Evolutionary conservation across 2,888 invertebrate genomes (phyloP), one percentile per base, ranked within the genome.

Genomic region (Notocelia uddmanniana): DNA sequence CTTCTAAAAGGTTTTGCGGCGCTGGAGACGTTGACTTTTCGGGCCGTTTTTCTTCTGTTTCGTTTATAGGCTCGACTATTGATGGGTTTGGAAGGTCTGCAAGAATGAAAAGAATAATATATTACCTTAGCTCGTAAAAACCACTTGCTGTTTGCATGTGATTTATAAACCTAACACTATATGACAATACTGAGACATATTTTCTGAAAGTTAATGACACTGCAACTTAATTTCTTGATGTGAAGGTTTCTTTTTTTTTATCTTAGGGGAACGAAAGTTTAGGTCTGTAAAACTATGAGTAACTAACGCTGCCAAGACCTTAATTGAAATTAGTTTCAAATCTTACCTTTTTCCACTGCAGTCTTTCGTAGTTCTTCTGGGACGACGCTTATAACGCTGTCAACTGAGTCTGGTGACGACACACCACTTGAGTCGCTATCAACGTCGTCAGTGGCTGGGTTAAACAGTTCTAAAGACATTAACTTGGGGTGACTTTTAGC

Each of bases 341-440:
- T 37, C 58, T 58, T 85, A 94, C 94, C 94, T 91, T 93, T 94
- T 80, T 93, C 93, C 50, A 82, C 75, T 19, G 91, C 91, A 68
- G 82, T 87, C 83, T 91, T 92, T 26, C 89, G 90, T 26, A 94
- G 88, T 77, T 96, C 95, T 52, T 96, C 96, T 11, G 95, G 95
- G 18, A 96, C 94, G 0, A 97, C 97, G 81, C 96, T 97, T 77
- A 97, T 97, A 0, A 98, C 97, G 82, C 97, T 97, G 79, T 97
- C 97, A 1, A 97, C 96, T 2, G 97, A 97, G 84, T 97, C 97
- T 2, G 98, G 97, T 0, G 98, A 97, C 0, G 97, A 97, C 13
- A 97, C 97, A 3, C 97, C 97, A 81, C 97, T 97, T 0, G 97
- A 97, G 85, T 98, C 98, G 81, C 97, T 98, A 85, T 98, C 98